phyloP scores from a whole-genome alignment of 2,797 vertebrate genomes.

The Borostomias antarcticus region DNA sequence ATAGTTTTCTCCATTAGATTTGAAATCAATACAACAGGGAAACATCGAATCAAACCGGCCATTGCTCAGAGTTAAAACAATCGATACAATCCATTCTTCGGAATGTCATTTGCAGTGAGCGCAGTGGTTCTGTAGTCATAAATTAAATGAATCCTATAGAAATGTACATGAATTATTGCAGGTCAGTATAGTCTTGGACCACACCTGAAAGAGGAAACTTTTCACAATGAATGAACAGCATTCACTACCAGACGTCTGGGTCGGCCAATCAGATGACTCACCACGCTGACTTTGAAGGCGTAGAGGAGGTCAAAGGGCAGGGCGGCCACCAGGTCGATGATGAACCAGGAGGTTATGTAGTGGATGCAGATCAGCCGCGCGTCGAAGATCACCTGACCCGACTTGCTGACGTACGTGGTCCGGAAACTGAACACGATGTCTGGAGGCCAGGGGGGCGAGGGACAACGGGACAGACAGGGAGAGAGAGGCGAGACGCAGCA shows the following conservation, averaged over 20 bases:
- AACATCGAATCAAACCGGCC: too few species aligned
- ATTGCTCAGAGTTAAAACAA: too few species aligned
- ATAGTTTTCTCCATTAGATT: too few species aligned
- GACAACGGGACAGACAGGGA: constrained; percentile 5
- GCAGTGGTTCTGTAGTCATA: too few species aligned
- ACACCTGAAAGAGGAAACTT: too few species aligned
- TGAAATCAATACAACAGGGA: too few species aligned
- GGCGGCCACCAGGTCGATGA: constrained; percentile 96
- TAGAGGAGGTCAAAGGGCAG: constrained; percentile 98
- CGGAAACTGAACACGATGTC: constrained; percentile 98
- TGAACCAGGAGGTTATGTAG: constrained; percentile 98
- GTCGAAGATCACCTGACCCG: constrained; percentile 97
- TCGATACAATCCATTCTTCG: too few species aligned
- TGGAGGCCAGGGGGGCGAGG: constrained; percentile 52
- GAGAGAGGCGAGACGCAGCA: background rate
- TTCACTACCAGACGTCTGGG: background rate
- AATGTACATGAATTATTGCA: too few species aligned
- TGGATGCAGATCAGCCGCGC: constrained; percentile 97
- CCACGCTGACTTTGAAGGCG: constrained; percentile 98
- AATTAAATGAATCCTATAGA: too few species aligned
- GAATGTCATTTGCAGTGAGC: too few species aligned
- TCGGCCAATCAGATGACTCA: constrained; percentile 74
- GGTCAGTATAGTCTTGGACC: too few species aligned
- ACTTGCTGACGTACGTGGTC: constrained; percentile 97
- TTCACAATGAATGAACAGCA: constrained; percentile 15